Percentiles rank a stretch among this genome's conserved stretches.
These are phyloP conservation scores for Chauna torquata DNA, from an alignment of 2,113 vertebrate species.

Conservation along the genomic window DNA sequence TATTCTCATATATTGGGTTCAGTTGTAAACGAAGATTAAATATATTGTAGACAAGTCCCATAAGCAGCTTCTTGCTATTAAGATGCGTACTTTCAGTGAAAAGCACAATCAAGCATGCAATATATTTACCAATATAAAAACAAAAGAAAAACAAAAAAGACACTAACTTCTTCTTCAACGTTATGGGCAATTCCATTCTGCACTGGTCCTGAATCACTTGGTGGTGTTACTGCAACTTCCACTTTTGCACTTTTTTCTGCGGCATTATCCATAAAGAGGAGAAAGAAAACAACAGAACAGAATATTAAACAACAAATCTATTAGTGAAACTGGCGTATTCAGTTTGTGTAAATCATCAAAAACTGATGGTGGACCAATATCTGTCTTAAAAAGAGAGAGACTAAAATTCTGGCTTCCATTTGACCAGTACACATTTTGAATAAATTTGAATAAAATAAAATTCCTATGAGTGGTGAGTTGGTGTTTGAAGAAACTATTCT, in stretches of 20 bases:
- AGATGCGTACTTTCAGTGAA: not conserved
- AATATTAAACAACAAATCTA: not conserved
- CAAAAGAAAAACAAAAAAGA: not conserved
- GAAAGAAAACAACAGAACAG: not conserved
- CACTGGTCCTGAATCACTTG: conserved; percentile 87
- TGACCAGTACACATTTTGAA: not conserved
- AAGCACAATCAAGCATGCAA: not conserved
- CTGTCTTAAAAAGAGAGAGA: not conserved
- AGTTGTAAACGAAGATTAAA: not conserved
- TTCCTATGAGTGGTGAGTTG: not conserved
- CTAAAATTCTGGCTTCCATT: not conserved
- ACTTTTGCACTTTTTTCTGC: conserved; percentile 90
- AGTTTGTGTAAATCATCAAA: not conserved
- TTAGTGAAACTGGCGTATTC: not conserved
- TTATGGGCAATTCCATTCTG: conserved; percentile 89
- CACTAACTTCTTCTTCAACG: conserved; percentile 66
- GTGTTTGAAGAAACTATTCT: not conserved
- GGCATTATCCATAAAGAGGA: not conserved
- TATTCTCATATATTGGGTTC: not conserved
- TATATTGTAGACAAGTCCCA: not conserved
- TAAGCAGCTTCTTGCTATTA: not conserved
- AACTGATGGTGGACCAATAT: not conserved
- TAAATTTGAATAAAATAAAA: no score
- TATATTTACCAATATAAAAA: not conserved
- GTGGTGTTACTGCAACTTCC: conserved; percentile 92